Evolutionary conservation across 2,797 vertebrate genomes (phyloP), one percentile per base, ranked within the genome.

Genomic region (Spea hammondii): DNA sequence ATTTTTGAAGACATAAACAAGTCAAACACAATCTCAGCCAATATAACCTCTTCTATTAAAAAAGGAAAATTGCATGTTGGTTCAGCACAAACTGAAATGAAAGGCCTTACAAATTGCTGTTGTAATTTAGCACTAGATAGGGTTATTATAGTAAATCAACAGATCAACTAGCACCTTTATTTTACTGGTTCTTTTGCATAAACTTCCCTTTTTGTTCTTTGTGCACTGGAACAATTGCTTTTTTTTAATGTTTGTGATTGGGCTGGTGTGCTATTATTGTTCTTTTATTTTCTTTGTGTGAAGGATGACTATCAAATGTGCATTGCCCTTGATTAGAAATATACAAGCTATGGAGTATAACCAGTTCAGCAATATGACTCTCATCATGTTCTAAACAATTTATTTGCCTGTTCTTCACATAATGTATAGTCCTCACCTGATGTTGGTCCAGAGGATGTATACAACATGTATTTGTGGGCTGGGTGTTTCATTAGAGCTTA

Each of bases 21-120:
- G 70, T 6, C 70, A 72, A 72, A 57, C 17, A 10, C 69, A 70
- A 44, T 70, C 44, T 54, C 32, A 72, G 53, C 70, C 53, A 72
- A 72, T 57, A 72, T 59, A 54, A 54, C 32, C n/a, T 77, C 62
- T 17, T 54, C 59, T 55, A 45, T 71, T 51, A 54, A 49, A 55
- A 11, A 51, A 65, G 68, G 68, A 64, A 72, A 72, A 78, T 72
- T 65, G 71, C 77, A 66, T 70, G 68, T 69, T 70, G 13, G 49
- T 51, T 62, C 57, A 60, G 13, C 47, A 51, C n/a, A 70, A 70
- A 69, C 46, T 44, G 66, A 77, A 76, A 69, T 49, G 12, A 72
- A 72, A 72, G 51, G 62, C 59, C 70, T 59, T 46, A 46, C 44
- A 65, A 72, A 72, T 72, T 65, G 69, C 60, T 72, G 5, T 13